Conservation (phyloP, 2,113 vertebrate genomes). For the Laterallus jamaicensis region DNA sequence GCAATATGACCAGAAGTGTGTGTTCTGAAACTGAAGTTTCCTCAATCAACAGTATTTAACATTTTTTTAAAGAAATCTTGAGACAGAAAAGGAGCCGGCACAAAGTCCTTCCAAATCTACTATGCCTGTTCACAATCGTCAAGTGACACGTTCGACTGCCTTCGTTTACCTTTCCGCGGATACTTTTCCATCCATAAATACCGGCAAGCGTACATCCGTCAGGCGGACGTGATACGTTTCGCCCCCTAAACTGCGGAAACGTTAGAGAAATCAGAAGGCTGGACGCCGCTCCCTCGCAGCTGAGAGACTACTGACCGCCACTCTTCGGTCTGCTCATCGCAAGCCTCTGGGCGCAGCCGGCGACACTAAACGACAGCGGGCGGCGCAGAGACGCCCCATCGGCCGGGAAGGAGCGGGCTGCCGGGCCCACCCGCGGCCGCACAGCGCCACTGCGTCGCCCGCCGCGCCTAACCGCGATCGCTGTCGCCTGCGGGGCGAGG, state of each 20-base stretch:
- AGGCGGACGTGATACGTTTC: background rate
- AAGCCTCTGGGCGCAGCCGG: rapidly evolving
- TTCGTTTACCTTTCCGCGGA: background rate
- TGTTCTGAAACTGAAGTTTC: background rate
- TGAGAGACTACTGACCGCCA: rapidly evolving
- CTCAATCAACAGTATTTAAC: background rate
- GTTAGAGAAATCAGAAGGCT: rapidly evolving
- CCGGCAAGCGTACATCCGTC: background rate
- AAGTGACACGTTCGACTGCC: background rate
- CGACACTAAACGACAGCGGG: too few species aligned
- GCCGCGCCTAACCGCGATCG: too few species aligned
- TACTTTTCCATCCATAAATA: background rate
- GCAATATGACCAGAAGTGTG: background rate
- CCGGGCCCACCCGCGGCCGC: background rate
- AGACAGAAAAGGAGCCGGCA: background rate
- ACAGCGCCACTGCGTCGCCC: too few species aligned
- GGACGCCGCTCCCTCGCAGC: background rate
- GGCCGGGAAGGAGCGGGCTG: background rate
- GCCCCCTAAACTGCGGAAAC: background rate
- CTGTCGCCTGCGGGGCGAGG: too few species aligned
- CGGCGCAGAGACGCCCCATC: too few species aligned
- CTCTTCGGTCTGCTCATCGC: rapidly evolving
- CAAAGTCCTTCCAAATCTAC: background rate
- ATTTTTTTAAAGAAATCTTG: background rate
- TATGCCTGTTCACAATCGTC: background rate